Evolutionary conservation across 64 coral and sea anemone species (phyloP).

Genomic region (Catalaphyllia jardinei): DNA sequence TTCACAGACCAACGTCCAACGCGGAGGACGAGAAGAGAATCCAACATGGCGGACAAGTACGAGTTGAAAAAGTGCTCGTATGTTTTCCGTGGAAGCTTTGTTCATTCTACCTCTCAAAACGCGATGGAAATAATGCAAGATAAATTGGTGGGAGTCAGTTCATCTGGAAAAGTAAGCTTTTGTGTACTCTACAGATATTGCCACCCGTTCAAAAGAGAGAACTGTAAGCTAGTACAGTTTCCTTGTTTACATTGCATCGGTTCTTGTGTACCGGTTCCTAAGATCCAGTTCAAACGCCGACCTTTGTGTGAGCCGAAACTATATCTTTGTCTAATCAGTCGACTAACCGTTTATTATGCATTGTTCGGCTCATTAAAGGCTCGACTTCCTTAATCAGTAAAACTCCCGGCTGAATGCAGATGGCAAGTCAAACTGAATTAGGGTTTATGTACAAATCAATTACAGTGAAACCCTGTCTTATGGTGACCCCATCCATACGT

Average conservation of each 20-base stretch:
- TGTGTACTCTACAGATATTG: not conserved
- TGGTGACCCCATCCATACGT: too few relatives aligned
- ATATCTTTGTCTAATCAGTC: too few relatives aligned
- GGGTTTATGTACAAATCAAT: too few relatives aligned
- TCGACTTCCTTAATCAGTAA: too few relatives aligned
- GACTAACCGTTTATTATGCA: too few relatives aligned
- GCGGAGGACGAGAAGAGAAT: not conserved
- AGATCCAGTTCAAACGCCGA: not conserved
- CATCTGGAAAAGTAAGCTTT: constrained; percentile 5
- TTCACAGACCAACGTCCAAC: too few relatives aligned
- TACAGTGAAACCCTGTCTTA: too few relatives aligned
- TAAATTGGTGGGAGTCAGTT: constrained; percentile 22
- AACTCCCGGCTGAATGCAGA: too few relatives aligned
- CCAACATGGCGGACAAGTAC: constrained; percentile 6
- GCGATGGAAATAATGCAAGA: constrained; percentile 7
- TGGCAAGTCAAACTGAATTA: too few relatives aligned
- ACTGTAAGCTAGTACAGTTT: not conserved
- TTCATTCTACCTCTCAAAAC: constrained; percentile 23
- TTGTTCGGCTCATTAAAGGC: too few relatives aligned
- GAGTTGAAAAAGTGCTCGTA: not conserved
- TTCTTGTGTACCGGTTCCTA: not conserved
- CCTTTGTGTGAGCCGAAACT: too few relatives aligned
- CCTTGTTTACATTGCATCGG: not conserved
- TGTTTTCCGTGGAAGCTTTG: constrained; percentile 46
- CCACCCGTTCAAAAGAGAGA: too few relatives aligned